Conservation (phyloP, 2,888 invertebrate genomes). For the Caenorhabditis virilis region DNA sequence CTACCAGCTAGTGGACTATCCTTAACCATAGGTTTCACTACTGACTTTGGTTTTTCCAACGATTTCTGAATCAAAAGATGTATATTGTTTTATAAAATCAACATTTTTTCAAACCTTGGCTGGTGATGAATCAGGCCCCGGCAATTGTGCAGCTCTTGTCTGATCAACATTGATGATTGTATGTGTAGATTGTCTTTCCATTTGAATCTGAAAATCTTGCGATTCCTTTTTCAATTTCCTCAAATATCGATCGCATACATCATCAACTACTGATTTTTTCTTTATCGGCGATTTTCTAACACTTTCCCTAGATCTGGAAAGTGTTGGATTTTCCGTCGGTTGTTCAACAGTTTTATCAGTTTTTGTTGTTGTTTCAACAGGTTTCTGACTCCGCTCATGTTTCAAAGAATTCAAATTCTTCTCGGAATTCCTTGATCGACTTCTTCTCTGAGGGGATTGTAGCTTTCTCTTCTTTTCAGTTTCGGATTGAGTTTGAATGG, state of each 20-base stretch:
- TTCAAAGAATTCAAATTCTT: no score
- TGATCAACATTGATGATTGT: constrained; percentile 55
- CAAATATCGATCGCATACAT: constrained; percentile 9
- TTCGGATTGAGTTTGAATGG: background rate
- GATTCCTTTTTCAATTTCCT: background rate
- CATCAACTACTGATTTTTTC: constrained; percentile 22
- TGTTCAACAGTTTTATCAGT: background rate
- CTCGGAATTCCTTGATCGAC: constrained; percentile 1
- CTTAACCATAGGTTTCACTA: constrained; percentile 65
- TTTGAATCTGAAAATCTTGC: constrained; percentile 15
- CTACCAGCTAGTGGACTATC: constrained; percentile 41
- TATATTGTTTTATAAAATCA: no score
- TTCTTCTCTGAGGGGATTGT: constrained; percentile 11
- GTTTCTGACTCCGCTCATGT: constrained; percentile 9
- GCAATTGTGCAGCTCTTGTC: constrained; percentile 32
- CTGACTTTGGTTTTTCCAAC: constrained; percentile 59
- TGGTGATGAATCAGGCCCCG: constrained; percentile 45
- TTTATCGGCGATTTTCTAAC: constrained; percentile 14
- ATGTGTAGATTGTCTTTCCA: constrained; percentile 62
- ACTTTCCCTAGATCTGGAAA: constrained; percentile 1
- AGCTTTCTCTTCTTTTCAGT: background rate
- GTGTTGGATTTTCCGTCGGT: constrained; percentile 1
- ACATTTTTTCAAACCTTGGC: no score
- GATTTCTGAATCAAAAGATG: no score
- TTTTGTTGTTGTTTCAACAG: constrained; percentile 3